Conservation (phyloP, 2,888 invertebrate genomes). For the Entomobrya proxima region DNA sequence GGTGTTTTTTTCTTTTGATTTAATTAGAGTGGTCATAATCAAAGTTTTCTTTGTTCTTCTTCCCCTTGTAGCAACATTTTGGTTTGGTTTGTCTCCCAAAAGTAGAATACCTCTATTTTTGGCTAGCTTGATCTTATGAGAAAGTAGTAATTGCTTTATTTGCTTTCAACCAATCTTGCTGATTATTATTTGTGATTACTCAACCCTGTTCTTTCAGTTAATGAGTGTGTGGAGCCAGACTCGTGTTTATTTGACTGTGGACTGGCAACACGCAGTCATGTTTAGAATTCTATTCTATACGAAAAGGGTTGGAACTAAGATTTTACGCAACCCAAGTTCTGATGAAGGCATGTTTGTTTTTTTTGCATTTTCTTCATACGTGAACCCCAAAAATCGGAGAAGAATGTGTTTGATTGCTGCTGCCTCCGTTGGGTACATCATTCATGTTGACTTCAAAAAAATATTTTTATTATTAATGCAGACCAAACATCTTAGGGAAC, state of each 20-base stretch:
- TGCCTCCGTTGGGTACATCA: too few relatives aligned
- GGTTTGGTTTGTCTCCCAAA: background rate
- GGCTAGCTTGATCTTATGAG: background rate
- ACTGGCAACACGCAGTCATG: too few relatives aligned
- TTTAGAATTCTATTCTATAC: too few relatives aligned
- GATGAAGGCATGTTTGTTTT: background rate
- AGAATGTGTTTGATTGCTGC: too few relatives aligned
- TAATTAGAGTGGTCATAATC: constrained; percentile 2
- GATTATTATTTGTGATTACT: background rate
- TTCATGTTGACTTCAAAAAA: too few relatives aligned
- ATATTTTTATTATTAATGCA: too few relatives aligned
- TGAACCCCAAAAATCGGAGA: background rate
- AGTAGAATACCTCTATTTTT: background rate
- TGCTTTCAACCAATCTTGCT: constrained; percentile 21
- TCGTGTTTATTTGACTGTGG: too few relatives aligned
- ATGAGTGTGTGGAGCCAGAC: constrained; percentile 1
- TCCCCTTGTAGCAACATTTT: constrained; percentile 17
- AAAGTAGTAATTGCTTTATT: constrained; percentile 36
- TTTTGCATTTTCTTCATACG: background rate
- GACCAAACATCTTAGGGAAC: background rate
- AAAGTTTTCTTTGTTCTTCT: background rate
- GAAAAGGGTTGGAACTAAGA: too few relatives aligned
- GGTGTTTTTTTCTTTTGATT: background rate
- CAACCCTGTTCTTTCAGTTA: background rate
- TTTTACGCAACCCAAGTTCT: background rate